Evolutionary conservation across 2,888 invertebrate genomes (phyloP), one percentile per base, ranked within the genome.

Genomic region (Pseudoips prasinana): DNA sequence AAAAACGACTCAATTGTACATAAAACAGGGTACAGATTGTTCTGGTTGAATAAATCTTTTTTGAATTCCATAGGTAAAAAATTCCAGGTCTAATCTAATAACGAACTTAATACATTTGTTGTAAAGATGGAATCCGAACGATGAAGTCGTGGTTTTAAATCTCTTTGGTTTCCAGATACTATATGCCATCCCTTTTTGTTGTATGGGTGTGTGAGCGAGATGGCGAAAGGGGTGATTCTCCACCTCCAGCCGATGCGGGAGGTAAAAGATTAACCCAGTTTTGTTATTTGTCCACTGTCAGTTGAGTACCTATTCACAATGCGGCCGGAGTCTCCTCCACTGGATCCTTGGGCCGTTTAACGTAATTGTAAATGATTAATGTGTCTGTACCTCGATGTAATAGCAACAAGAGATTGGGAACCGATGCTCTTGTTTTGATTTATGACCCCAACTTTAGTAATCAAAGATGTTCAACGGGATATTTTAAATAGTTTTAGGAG

Each of bases 201-300:
- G 69, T 59, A 62, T 66, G 72, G 59, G 45, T 30, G 52, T 31
- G 29, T 48, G 75, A 85, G 64, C 67, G 83, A 72, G 84, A 83
- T 58, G 68, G 45, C 44, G 37, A 25, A 43, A 53, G 61, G 85
- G 86, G 84, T 78, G 83, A 73, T 59, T 71, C 80, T 76, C 83
- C 69, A 73, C 75, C 82, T 79, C 83, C 70, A 42, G 54, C 48
- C 66, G 54, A 70, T 45, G 70, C 79, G 85, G 87, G 87, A 77
- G 87, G 87, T 78, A 78, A 86, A 86, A 87, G 87, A 87, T 88
- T 88, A 88, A 88, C 87, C 87, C 83, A 88, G 87, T 88, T 87
- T 86, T 85, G 87, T 87, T 87, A 87, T 88, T 88, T 88, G 87
- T 88, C 87, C 87, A 87, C 84, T 87, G 87, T 85, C 87, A 87